phyloP scores from a whole-genome alignment of 53 echinoderm and acorn worm genomes.

The Crossaster papposus region DNA sequence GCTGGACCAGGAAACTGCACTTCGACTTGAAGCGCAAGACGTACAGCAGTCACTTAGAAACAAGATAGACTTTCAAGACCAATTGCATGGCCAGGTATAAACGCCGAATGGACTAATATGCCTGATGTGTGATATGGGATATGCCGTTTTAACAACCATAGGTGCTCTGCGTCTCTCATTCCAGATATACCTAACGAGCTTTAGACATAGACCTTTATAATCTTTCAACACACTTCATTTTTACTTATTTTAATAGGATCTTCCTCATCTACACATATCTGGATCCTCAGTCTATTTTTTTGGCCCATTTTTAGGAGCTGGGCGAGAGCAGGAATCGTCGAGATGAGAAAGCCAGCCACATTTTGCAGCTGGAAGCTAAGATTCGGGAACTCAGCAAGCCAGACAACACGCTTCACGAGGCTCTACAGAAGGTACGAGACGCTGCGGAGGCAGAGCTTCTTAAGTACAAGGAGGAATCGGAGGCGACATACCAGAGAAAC shows the following conservation, averaged over 20 bases:
- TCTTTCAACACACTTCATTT: too few species aligned
- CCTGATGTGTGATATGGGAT: too few species aligned
- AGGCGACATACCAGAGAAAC: slow-evolving; percentile 82
- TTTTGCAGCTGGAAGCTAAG: slow-evolving; percentile 86
- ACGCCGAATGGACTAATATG: too few species aligned
- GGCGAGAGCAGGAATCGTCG: slow-evolving; percentile 79
- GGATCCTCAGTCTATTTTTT: not conserved
- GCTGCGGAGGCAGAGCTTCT: slow-evolving; percentile 84
- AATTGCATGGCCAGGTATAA: slow-evolving; percentile 80
- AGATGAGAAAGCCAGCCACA: slow-evolving; percentile 87
- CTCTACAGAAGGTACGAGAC: slow-evolving; percentile 75
- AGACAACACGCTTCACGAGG: slow-evolving; percentile 87
- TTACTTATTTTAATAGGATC: too few species aligned
- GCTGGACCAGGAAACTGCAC: slow-evolving; percentile 81
- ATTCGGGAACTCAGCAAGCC: slow-evolving; percentile 86
- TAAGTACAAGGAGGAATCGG: slow-evolving; percentile 87
- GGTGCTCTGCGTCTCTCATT: too few species aligned
- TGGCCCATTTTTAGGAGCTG: slow-evolving; percentile 62
- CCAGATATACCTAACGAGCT: too few species aligned
- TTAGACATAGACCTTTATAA: too few species aligned
- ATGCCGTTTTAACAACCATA: too few species aligned
- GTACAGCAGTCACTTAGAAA: slow-evolving; percentile 67
- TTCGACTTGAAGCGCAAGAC: slow-evolving; percentile 86
- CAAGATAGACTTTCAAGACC: slow-evolving; percentile 84
- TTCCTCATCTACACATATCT: too few species aligned